A percentile compares a stretch with the other conserved stretches of the same genome.
Conservation (phyloP, 35 echinoderm and acorn worm species). For the Ptychodera flava region DNA sequence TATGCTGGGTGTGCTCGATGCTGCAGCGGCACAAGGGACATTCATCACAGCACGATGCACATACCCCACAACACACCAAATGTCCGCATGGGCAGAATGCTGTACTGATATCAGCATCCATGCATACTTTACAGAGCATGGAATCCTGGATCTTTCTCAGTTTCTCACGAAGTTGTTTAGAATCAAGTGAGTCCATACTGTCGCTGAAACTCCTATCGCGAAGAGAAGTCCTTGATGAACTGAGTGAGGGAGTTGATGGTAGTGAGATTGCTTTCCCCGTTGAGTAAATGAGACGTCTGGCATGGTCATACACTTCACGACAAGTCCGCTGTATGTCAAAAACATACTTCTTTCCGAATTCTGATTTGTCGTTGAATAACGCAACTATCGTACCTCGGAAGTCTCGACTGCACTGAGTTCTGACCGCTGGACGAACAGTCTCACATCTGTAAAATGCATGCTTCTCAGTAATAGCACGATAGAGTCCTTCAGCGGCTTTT, state of each 20-base stretch:
- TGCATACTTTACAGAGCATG: conserved; percentile 79
- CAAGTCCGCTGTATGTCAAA: conserved; percentile 88
- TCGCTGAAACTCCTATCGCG: neutral
- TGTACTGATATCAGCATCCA: conserved; percentile 60
- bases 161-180: conserved; percentile 7
- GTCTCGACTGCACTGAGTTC: conserved; percentile 65
- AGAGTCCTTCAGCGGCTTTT: conserved; percentile 82
- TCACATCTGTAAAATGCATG: conserved; percentile 83
- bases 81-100: conserved; percentile 80
- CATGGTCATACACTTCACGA: conserved; percentile 70
- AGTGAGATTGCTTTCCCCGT: neutral
- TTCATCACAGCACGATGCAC: conserved; percentile 40
- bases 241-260: neutral
- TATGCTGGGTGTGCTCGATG: conserved; percentile 52
- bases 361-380: conserved; percentile 76
- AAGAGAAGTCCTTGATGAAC: neutral
- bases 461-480: conserved; percentile 85
- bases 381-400: conserved; percentile 78
- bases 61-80: conserved; percentile 46
- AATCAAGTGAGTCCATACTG: neutral
- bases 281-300: conserved; percentile 28
- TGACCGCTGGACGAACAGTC: conserved; percentile 62
- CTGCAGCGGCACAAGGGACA: conserved; percentile 58
- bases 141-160: conserved; percentile 40
- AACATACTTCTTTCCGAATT: conserved; percentile 76